phyloP scores from a whole-genome alignment of 2,888 invertebrate genomes.

The Platynereis dumerilii region DNA sequence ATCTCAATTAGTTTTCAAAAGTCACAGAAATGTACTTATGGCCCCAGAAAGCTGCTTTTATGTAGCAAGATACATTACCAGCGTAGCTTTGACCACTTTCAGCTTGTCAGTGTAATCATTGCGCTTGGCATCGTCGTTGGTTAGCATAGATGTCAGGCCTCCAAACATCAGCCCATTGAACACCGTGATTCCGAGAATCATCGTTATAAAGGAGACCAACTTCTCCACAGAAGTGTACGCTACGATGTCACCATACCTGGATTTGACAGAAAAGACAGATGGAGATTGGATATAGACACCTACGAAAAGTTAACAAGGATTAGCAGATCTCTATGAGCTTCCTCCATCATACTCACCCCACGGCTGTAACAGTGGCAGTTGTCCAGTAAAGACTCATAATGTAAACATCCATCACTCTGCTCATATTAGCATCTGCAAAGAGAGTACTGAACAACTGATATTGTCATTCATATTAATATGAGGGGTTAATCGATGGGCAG shows the following conservation, averaged over 20 bases:
- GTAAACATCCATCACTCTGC: conserved; percentile 11
- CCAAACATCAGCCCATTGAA: conserved; percentile 40
- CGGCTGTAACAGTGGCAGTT: conserved; percentile 23
- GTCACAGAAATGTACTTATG: too few species aligned
- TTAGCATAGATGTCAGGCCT: conserved; percentile 38
- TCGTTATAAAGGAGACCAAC: conserved; percentile 26
- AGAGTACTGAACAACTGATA: too few species aligned
- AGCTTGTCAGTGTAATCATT: conserved; percentile 28
- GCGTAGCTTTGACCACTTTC: conserved; percentile 22
- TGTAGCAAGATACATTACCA: too few species aligned
- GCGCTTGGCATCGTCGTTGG: conserved; percentile 33
- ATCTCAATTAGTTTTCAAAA: too few species aligned
- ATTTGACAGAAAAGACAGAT: too few species aligned
- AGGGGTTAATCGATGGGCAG: too few species aligned
- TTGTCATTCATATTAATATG: too few species aligned
- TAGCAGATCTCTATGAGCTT: too few species aligned
- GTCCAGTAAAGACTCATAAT: conserved; percentile 25
- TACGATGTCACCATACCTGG: conserved; percentile 36
- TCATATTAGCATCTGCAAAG: too few species aligned
- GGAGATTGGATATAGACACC: too few species aligned
- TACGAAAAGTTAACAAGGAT: too few species aligned
- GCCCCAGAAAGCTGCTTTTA: too few species aligned
- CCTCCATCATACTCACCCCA: conserved; percentile 29
- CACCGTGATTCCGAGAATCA: conserved; percentile 36
- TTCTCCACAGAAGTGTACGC: conserved; percentile 24